These are phyloP conservation scores for Caradrina clavipalpis DNA, from an alignment of 2,888 invertebrate genomes.

Conservation along the genomic window DNA sequence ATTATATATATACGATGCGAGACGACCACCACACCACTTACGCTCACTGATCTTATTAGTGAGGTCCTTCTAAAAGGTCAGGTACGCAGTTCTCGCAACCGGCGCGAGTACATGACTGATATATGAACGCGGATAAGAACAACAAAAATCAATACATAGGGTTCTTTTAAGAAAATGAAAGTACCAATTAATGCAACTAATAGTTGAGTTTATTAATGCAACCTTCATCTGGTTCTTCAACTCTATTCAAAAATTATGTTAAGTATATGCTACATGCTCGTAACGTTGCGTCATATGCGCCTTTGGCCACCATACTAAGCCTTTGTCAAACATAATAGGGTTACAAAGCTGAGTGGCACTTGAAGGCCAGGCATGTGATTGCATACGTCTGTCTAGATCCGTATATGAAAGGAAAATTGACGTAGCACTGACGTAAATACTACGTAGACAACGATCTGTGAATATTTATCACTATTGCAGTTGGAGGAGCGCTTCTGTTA, in stretches of 20 bases:
- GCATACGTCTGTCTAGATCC: conserved; percentile 39
- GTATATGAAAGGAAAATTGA: conserved; percentile 47
- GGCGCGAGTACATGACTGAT: neutral
- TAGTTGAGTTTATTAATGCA: neutral
- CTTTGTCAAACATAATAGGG: conserved; percentile 56
- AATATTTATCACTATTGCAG: conserved; percentile 58
- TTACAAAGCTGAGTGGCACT: conserved; percentile 54
- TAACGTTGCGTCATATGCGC: conserved; percentile 26
- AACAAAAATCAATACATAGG: too few species aligned
- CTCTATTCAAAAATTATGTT: conserved; percentile 1
- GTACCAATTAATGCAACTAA: too few species aligned
- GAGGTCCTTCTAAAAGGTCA: conserved; percentile 17
- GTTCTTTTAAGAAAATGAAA: too few species aligned
- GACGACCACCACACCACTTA: too few species aligned
- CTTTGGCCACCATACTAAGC: conserved; percentile 25
- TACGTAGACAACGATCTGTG: conserved; percentile 50
- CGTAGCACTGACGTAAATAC: conserved; percentile 57
- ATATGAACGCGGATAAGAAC: neutral
- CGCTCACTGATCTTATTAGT: conserved; percentile 25
- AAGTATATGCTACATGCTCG: conserved; percentile 12
- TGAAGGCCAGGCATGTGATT: conserved; percentile 52
- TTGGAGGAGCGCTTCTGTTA: conserved; percentile 54
- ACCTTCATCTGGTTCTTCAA: conserved; percentile 3
- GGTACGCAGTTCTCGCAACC: conserved; percentile 17
- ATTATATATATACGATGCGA: too few species aligned